Percentiles rank a stretch among this genome's conserved stretches.
Evolutionary conservation across 2,113 vertebrate genomes (phyloP).

Genomic region (Mohoua ochrocephala): DNA sequence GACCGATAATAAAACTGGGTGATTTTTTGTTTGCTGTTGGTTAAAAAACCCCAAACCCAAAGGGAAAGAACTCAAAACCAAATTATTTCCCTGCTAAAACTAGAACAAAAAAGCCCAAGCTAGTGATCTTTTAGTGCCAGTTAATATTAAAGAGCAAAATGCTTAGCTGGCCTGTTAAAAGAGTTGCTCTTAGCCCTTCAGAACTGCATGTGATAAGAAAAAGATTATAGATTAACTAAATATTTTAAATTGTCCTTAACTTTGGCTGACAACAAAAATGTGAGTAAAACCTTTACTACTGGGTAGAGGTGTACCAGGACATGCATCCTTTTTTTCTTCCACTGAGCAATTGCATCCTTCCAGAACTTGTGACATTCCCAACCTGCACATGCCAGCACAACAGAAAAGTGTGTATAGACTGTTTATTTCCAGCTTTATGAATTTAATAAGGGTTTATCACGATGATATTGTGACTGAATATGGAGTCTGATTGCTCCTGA

Average conservation of each 20-base stretch:
- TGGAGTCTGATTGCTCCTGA: not conserved
- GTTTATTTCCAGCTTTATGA: not conserved
- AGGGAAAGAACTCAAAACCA: too few species aligned
- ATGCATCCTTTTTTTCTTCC: not conserved
- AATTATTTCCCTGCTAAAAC: not conserved
- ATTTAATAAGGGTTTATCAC: not conserved
- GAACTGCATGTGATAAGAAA: not conserved
- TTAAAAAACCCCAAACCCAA: not conserved
- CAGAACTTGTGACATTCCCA: not conserved
- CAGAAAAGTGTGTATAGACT: not conserved
- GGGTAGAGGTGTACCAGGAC: not conserved
- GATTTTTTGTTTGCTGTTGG: not conserved
- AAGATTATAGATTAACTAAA: conserved; percentile 34
- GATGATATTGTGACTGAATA: not conserved
- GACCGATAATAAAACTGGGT: not conserved
- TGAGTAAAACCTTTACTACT: not conserved
- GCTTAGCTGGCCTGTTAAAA: not conserved
- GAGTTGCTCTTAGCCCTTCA: not conserved
- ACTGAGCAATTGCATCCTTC: not conserved
- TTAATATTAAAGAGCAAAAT: conserved; percentile 27
- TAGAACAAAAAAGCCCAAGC: not conserved
- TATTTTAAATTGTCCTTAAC: not conserved
- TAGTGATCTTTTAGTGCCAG: not conserved
- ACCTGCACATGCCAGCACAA: not conserved
- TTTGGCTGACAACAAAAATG: not conserved